Evolutionary conservation across 2,888 invertebrate genomes (phyloP).

Genomic region (Cantharis lateralis): DNA sequence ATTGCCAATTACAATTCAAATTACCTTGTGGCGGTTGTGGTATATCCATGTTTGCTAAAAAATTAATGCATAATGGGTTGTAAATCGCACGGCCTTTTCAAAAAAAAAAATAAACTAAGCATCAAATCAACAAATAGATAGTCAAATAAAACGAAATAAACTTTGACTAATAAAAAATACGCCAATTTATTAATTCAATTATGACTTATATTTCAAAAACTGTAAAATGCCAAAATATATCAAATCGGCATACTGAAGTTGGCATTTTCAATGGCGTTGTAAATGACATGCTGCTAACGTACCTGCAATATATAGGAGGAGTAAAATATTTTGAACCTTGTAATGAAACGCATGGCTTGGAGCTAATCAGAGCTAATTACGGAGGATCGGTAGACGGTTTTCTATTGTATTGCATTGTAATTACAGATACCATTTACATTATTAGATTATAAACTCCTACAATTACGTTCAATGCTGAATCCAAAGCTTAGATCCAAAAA

Average conservation of each 20-base stretch:
- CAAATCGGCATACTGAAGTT: not conserved
- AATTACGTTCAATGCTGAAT: too few relatives aligned
- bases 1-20: conserved; percentile 14
- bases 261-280: not conserved
- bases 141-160: not conserved
- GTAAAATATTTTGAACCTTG: not conserved
- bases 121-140: not conserved
- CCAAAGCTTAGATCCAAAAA: too few relatives aligned
- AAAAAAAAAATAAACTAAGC: not conserved
- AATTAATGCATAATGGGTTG: not conserved
- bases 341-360: too few relatives aligned
- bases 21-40: conserved; percentile 68
- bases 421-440: too few relatives aligned
- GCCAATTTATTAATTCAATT: not conserved
- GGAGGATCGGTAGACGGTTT: too few relatives aligned
- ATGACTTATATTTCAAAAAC: not conserved
- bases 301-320: not conserved
- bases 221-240: not conserved
- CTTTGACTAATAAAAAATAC: not conserved
- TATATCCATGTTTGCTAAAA: conserved; percentile 55
- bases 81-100: not conserved
- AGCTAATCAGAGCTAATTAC: too few relatives aligned
- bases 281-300: not conserved
- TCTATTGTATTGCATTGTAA: too few relatives aligned
- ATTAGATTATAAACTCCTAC: too few relatives aligned